Conservation (phyloP, 2,113 vertebrate genomes). For the Hippolais icterina region DNA sequence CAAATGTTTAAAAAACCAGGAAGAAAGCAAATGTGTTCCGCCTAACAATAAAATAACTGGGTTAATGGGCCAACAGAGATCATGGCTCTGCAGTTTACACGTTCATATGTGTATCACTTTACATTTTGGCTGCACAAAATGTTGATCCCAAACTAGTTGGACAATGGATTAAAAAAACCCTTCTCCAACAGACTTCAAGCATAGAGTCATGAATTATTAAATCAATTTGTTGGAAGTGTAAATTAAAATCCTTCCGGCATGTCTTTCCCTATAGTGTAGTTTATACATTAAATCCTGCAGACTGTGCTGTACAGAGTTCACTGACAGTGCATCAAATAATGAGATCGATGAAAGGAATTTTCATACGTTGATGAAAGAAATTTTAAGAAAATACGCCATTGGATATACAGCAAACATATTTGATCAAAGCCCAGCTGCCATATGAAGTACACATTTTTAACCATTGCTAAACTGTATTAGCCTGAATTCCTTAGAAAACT, state of each 20-base stretch:
- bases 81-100: neutral
- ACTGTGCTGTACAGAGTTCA: neutral
- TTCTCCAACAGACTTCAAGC: neutral
- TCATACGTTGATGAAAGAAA: neutral
- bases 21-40: neutral
- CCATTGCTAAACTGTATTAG: neutral
- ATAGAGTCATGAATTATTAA: constrained; percentile 37
- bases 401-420: neutral
- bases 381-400: neutral
- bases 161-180: neutral
- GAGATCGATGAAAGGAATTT: constrained; percentile 20
- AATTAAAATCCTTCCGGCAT: constrained; percentile 4
- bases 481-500: neutral
- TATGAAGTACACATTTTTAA: neutral
- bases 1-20: neutral
- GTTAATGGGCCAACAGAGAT: neutral
- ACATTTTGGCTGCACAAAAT: constrained; percentile 1
- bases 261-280: neutral
- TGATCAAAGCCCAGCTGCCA: constrained; percentile 46
- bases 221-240: constrained; percentile 38
- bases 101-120: neutral
- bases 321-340: constrained; percentile 32
- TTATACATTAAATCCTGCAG: neutral
- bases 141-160: constrained; percentile 5
- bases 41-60: neutral